A percentile compares a stretch with the other conserved stretches of the same genome.
phyloP scores from a whole-genome alignment of 2,113 vertebrate species.

The Menidia beryllina region DNA sequence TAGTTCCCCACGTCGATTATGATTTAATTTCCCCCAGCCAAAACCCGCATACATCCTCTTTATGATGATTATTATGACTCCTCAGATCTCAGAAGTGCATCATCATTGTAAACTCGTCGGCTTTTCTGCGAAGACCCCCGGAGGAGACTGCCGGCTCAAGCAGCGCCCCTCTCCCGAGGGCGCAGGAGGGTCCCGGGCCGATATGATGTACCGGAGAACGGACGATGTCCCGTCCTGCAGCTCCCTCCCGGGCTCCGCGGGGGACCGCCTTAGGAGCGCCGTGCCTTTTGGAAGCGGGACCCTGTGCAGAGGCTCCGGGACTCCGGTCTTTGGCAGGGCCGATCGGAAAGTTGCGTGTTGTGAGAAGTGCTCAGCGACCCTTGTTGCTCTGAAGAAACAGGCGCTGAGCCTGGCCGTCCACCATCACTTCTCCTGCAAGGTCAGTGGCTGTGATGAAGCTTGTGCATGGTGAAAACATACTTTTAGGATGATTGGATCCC shows the following conservation, averaged over 20 bases:
- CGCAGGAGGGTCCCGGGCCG: constrained; percentile 82
- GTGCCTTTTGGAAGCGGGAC: constrained; percentile 85
- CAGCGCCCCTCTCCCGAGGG: constrained; percentile 89
- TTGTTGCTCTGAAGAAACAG: constrained; percentile 93
- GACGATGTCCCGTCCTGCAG: constrained; percentile 85
- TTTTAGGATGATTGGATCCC: background rate
- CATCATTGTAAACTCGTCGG: constrained; percentile 83
- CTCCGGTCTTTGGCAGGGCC: constrained; percentile 83
- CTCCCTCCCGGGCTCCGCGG: constrained; percentile 85
- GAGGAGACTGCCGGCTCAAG: constrained; percentile 55
- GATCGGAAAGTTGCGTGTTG: constrained; percentile 89
- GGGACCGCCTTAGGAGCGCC: constrained; percentile 84
- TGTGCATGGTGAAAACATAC: background rate
- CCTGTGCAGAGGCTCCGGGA: constrained; percentile 68
- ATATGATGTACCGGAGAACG: constrained; percentile 86
- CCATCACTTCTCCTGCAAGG: constrained; percentile 89
- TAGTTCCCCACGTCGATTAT: constrained; percentile 51
- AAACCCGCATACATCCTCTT: constrained; percentile 50
- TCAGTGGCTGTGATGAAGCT: constrained; percentile 55
- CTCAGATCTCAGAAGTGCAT: constrained; percentile 83
- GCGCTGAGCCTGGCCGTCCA: constrained; percentile 90
- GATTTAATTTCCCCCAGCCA: constrained; percentile 37
- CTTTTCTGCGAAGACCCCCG: constrained; percentile 67
- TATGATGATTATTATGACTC: constrained; percentile 20
- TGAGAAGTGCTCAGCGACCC: constrained; percentile 91